Percentiles rank a stretch among this genome's conserved stretches.
Evolutionary conservation across 2,113 vertebrate genomes (phyloP).

Genomic region (Lampris megalopsis): DNA sequence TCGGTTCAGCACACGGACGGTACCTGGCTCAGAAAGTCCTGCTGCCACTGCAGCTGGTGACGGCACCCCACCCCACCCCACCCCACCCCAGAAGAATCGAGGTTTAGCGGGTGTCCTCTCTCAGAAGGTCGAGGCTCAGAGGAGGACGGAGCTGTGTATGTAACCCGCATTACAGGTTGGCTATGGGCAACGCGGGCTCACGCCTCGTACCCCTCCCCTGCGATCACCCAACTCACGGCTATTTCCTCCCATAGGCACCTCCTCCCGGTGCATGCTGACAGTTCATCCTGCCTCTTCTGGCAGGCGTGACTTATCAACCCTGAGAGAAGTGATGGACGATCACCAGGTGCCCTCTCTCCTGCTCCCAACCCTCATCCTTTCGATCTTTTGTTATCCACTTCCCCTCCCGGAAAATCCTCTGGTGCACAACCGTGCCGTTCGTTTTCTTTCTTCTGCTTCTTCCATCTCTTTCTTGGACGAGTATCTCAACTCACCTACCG

Average conservation of each 20-base stretch:
- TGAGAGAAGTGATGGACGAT: constrained; percentile 57
- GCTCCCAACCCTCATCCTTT: constrained; percentile 22
- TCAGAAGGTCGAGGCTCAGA: constrained; percentile 12
- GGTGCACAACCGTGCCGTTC: constrained; percentile 10
- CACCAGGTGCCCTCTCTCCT: constrained; percentile 34
- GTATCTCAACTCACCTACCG: constrained; percentile 11
- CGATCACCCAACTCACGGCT: constrained; percentile 28
- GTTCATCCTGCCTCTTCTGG: constrained; percentile 36
- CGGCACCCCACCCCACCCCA: neutral
- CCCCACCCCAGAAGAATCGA: constrained; percentile 4
- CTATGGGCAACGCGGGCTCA: constrained; percentile 42
- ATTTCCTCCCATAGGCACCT: constrained; percentile 5
- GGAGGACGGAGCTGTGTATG: constrained; percentile 23
- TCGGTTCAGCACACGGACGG: constrained; percentile 9
- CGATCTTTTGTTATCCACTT: constrained; percentile 27
- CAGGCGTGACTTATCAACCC: constrained; percentile 60
- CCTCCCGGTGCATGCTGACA: constrained; percentile 42
- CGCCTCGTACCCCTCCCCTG: constrained; percentile 42
- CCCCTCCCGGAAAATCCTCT: constrained; percentile 6
- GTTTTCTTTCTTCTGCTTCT: neutral
- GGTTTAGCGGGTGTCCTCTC: constrained; percentile 36
- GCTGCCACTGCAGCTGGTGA: constrained; percentile 25
- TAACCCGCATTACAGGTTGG: constrained; percentile 46
- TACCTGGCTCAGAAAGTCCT: constrained; percentile 47
- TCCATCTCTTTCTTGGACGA: constrained; percentile 1